A percentile compares a stretch with the other conserved stretches of the same genome.
Conservation (phyloP, 2,113 vertebrate genomes). For the Epinephelus cyanopodus region DNA sequence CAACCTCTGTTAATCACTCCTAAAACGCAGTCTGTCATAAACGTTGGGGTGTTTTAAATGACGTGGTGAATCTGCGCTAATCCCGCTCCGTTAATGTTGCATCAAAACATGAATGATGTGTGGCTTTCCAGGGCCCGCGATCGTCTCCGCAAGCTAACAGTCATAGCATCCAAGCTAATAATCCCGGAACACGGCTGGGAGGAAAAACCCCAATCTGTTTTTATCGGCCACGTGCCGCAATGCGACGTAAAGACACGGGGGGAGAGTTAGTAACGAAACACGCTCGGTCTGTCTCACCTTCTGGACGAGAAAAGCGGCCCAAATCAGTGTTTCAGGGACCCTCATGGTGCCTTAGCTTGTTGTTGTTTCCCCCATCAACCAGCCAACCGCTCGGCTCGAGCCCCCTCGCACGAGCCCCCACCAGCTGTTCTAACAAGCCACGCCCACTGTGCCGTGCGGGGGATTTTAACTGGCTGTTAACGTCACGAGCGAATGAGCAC, state of each 20-base stretch:
- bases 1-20: not conserved
- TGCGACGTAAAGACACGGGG: not conserved
- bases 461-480: slow-evolving; percentile 51
- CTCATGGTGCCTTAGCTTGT: slow-evolving; percentile 79
- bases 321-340: slow-evolving; percentile 75
- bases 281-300: slow-evolving; percentile 73
- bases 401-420: slow-evolving; percentile 31
- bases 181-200: not conserved
- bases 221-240: not conserved
- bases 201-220: not conserved
- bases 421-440: slow-evolving; percentile 64
- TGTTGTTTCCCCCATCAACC: slow-evolving; percentile 75
- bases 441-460: slow-evolving; percentile 38
- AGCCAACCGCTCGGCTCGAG: slow-evolving; percentile 37
- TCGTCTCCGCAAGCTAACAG: slow-evolving; percentile 73
- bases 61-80: not conserved
- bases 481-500: not conserved
- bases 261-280: not conserved
- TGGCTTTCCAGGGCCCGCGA: slow-evolving; percentile 51
- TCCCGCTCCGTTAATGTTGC: not conserved
- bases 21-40: not conserved
- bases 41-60: too few relatives aligned
- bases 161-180: slow-evolving; percentile 67
- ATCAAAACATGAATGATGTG: slow-evolving; percentile 12
- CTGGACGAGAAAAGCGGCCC: slow-evolving; percentile 77